Conservation (phyloP, 1,140 invertebrate species). For the Acyrthosiphon pisum region DNA sequence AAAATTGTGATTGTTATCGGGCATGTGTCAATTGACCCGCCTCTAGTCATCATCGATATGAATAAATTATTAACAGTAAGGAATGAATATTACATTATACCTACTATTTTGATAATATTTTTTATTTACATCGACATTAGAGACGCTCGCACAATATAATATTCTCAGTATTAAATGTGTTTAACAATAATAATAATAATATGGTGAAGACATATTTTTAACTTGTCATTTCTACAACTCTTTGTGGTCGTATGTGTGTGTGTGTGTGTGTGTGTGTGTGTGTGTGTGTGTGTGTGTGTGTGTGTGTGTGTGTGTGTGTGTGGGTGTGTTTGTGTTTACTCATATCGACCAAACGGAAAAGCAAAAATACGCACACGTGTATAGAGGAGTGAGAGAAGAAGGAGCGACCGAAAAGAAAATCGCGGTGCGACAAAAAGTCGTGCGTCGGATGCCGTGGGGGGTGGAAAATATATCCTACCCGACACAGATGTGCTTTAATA, state of each 20-base stretch:
- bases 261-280: neutral
- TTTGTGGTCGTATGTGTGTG: neutral
- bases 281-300: neutral
- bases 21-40: neutral
- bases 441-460: neutral
- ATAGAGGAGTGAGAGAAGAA: neutral
- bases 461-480: conserved; percentile 26
- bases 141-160: neutral
- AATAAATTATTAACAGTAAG: conserved; percentile 1
- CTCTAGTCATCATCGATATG: neutral
- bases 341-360: conserved; percentile 28
- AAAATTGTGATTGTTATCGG: conserved; percentile 19
- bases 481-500: conserved; percentile 51
- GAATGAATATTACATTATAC: neutral
- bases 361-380: neutral
- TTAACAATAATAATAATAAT: conserved; percentile 1
- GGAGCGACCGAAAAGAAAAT: conserved; percentile 14
- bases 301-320: neutral
- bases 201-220: neutral
- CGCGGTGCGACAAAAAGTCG: conserved; percentile 43
- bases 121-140: neutral
- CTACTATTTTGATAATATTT: neutral
- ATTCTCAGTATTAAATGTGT: neutral
- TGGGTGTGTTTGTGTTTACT: neutral
- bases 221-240: neutral